phyloP scores from a whole-genome alignment of 2,888 invertebrate genomes.

The Phytoseiulus persimilis region DNA sequence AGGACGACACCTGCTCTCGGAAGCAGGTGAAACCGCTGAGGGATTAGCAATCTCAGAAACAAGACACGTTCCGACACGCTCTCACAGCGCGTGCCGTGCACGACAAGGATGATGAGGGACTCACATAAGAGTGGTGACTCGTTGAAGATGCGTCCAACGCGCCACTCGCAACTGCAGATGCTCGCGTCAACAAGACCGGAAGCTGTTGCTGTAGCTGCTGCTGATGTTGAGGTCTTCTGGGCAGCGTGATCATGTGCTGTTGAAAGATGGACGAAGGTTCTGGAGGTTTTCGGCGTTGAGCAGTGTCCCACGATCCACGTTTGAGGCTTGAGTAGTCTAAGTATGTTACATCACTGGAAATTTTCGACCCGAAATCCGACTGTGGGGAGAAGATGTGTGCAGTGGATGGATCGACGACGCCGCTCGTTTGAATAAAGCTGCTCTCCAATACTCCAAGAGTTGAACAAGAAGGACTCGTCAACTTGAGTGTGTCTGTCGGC shows the following conservation, averaged over 20 bases:
- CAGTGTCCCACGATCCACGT: constrained; percentile 26
- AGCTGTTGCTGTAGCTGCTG: not conserved
- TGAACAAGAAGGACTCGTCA: constrained; percentile 29
- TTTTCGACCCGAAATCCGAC: constrained; percentile 6
- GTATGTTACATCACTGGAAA: constrained; percentile 10
- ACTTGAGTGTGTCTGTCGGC: not conserved
- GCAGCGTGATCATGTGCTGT: not conserved
- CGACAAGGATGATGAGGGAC: not conserved
- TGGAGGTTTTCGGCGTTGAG: constrained; percentile 8
- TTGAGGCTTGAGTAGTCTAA: constrained; percentile 11
- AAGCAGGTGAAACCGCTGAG: not conserved
- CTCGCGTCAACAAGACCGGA: not conserved
- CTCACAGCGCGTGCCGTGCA: not conserved
- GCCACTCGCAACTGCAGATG: not conserved
- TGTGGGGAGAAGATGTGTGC: not conserved
- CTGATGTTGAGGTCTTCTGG: not conserved
- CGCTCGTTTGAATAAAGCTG: constrained; percentile 16
- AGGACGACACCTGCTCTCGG: no score
- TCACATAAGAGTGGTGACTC: not conserved
- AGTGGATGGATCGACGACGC: not conserved
- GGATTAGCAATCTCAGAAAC: not conserved
- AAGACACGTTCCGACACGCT: not conserved
- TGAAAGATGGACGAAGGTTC: not conserved
- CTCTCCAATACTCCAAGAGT: constrained; percentile 7
- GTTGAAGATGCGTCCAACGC: not conserved